These are phyloP conservation scores for Onychomys arenicola DNA, from an alignment of 2,797 vertebrate genomes.

Conservation along the genomic window DNA sequence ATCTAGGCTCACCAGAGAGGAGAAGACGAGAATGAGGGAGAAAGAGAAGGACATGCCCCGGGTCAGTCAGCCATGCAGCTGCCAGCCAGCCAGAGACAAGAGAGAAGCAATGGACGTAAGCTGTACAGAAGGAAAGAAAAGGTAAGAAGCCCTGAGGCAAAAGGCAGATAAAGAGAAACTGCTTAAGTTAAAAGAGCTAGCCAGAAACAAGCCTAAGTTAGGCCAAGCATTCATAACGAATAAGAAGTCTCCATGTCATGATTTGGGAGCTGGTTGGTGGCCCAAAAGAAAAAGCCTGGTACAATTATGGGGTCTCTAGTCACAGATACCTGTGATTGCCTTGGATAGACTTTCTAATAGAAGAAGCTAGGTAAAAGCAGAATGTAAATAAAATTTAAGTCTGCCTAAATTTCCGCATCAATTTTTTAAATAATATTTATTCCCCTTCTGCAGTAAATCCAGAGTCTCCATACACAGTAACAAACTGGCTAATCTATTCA, in stretches of 20 bases:
- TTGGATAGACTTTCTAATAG: neutral
- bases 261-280: neutral
- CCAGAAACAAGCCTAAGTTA: neutral
- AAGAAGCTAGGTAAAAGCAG: slow-evolving; percentile 41
- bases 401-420: neutral
- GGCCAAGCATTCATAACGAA: neutral
- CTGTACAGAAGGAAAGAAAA: neutral
- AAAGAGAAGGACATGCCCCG: neutral
- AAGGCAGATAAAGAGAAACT: neutral
- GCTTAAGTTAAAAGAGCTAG: neutral
- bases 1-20: neutral
- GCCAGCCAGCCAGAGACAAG: neutral
- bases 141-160: neutral
- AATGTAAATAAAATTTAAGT: neutral
- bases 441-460: neutral
- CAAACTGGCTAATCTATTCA: neutral
- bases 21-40: neutral
- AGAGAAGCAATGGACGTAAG: neutral
- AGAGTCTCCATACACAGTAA: neutral
- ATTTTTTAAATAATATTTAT: neutral
- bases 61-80: neutral
- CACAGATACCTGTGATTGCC: neutral
- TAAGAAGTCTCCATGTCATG: neutral
- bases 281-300: neutral
- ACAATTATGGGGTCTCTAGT: neutral